Percentiles rank a stretch among this genome's conserved stretches.
phyloP scores from a whole-genome alignment of 2,113 vertebrate species.

The Pluvialis apricaria region DNA sequence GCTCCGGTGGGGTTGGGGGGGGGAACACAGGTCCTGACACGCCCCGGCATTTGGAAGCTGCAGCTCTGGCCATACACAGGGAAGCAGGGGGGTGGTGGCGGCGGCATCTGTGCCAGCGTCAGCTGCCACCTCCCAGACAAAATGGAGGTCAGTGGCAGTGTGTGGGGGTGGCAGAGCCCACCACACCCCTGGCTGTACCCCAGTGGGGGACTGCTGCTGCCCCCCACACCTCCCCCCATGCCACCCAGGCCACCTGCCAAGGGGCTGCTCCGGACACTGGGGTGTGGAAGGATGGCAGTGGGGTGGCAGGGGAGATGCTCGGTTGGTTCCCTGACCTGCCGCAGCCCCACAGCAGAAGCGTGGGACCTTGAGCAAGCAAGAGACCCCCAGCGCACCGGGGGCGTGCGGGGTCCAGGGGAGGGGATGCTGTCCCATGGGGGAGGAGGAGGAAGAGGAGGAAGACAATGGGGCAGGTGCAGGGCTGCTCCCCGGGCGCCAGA shows the following conservation, averaged over 20 bases:
- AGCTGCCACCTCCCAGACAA: conserved; percentile 23
- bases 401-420: neutral
- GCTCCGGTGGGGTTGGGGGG: accelerated
- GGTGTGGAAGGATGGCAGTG: accelerated
- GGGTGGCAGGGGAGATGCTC: neutral
- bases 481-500: neutral
- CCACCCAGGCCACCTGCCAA: accelerated
- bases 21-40: neutral
- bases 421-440: neutral
- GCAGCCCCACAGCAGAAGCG: accelerated
- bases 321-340: neutral
- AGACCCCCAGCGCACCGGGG: neutral
- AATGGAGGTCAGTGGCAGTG: neutral
- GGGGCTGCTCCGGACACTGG: neutral
- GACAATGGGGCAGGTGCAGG: neutral
- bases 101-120: neutral
- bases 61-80: neutral
- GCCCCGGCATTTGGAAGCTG: neutral
- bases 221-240: no score
- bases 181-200: neutral
- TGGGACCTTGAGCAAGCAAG: neutral
- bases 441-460: neutral
- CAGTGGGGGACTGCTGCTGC: neutral
- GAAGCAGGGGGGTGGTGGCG: neutral
- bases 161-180: neutral